Evolutionary conservation across 1,140 invertebrate species (phyloP), one percentile per base, ranked within the genome.

Genomic region (Anthonomus grandis): DNA sequence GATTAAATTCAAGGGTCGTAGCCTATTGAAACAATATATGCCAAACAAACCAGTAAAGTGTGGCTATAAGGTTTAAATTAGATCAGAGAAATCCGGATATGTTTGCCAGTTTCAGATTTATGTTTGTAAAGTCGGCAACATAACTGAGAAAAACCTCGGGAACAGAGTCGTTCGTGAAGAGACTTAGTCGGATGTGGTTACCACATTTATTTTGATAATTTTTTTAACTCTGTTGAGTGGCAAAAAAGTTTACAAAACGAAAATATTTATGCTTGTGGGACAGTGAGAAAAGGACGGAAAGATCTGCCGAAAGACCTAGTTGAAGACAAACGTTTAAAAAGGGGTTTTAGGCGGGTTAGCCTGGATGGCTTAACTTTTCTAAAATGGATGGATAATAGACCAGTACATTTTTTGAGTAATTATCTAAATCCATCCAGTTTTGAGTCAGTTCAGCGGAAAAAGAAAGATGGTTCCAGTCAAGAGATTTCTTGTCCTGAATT

Each of bases 41-140:
- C 74, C 71, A 46, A 68, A 64, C 53, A 77, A 78, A 67, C 74
- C 74, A 18, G 75, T 73, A 58, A 78, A 78, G 66, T 63, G 75
- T 60, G 74, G 71, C 9, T 73, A 73, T 49, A 76, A 73, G 63
- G 63, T 74, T 27, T 76, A 74, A 72, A 22, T 53, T 21, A 6
- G 41, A 2, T 24, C 53, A 17, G 59, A 60, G 46, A 2, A 37
- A 25, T 44, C 67, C 13, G 73, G 75, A 21, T 78, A 74, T 60
- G 69, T 74, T 47, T 70, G 64, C 66, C 60, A 74, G n/a, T n/a
- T n/a, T n/a, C n/a, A n/a, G 59, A 68, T 77, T 36, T 76, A 78
- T 62, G 72, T 67, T 15, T 75, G 76, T 22, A 65, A 62, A 46
- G 64, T 66, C 45, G 65, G 58, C 45, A 42, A 67, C 19, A 59